phyloP scores from a whole-genome alignment of 2,113 vertebrate species.

The Myotis davidii region DNA sequence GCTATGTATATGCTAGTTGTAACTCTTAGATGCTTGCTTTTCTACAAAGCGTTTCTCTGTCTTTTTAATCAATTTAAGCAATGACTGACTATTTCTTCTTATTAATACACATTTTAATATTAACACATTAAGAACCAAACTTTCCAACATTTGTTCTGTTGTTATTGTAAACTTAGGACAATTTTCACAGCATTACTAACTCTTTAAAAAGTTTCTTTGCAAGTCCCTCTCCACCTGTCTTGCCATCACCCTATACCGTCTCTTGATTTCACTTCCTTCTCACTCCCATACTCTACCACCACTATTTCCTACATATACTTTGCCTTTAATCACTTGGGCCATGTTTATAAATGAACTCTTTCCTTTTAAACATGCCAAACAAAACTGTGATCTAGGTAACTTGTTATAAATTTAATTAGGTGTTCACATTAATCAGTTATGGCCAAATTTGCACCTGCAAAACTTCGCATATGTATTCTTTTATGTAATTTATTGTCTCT shows the following conservation, averaged over 20 bases:
- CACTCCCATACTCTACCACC: neutral
- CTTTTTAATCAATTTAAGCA: slow-evolving; percentile 35
- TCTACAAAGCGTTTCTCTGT: slow-evolving; percentile 22
- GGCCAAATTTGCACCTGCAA: slow-evolving; percentile 29
- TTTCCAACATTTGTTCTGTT: neutral
- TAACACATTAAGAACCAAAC: slow-evolving; percentile 16
- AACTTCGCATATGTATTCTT: slow-evolving; percentile 27
- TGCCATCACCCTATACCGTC: neutral
- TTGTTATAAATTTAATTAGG: slow-evolving; percentile 34
- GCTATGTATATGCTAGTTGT: neutral
- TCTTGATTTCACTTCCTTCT: slow-evolving; percentile 30
- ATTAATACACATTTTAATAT: neutral
- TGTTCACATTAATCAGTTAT: slow-evolving; percentile 36
- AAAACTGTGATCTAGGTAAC: slow-evolving; percentile 35
- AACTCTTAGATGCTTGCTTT: neutral
- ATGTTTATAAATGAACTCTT: slow-evolving; percentile 58
- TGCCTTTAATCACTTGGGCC: slow-evolving; percentile 35
- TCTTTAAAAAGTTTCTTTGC: neutral
- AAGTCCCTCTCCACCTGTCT: neutral
- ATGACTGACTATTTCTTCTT: slow-evolving; percentile 44
- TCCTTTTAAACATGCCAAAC: slow-evolving; percentile 44
- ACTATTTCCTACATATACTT: neutral
- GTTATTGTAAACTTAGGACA: slow-evolving; percentile 21
- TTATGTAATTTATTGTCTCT: slow-evolving; percentile 20
- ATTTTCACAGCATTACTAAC: slow-evolving; percentile 33